Evolutionary conservation across 2,888 invertebrate genomes (phyloP), one percentile per base, ranked within the genome.

Genomic region (Archips crataeganus): DNA sequence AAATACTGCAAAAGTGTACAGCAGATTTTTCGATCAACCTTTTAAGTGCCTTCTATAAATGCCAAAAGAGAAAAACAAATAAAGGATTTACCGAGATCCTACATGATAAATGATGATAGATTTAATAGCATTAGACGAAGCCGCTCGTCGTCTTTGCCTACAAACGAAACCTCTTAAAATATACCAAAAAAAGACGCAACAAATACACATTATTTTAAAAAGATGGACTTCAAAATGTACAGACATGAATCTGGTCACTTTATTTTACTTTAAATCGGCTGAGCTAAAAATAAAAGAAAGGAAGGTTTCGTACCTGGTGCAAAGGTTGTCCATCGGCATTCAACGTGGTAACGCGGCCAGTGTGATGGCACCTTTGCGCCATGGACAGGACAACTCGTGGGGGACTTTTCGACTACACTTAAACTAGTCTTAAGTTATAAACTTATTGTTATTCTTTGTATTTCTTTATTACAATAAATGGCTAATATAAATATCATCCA

Each of bases 31-130:
- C 32, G 57, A 57, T 57, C 57, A 57, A 11, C 57, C 57, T 57
- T 57, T 57, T 32, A 32, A 57, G 57, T 11, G 32, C 32, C n/a
- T n/a, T 4, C 32, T 32, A 57, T 57, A 57, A 57, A 32, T 32
- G 32, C 57, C 57, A 11, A 32, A 57, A 57, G 57, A 57, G 57
- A 57, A 57, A 54, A 57, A 57, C 54, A 57, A 57, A 57, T 57
- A 57, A 32, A 57, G 32, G 57, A 57, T 57, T 32, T 32, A 57
- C 57, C 57, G 11, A 57, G 57, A 57, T 57, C 32, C 32, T 57
- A 57, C 11, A 57, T 57, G 57, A 57, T 57, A 57, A 57, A 57
- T 57, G 32, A 57, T 57, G 57, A 57, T 57, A 57, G 57, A 57
- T 57, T 32, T 32, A 11, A 57, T 11, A 57, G 57, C 57, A 57